A percentile compares a stretch with the other conserved stretches of the same genome.
These are phyloP conservation scores for Nycticorax nycticorax DNA, from an alignment of 2,113 vertebrate species.

Conservation along the genomic window DNA sequence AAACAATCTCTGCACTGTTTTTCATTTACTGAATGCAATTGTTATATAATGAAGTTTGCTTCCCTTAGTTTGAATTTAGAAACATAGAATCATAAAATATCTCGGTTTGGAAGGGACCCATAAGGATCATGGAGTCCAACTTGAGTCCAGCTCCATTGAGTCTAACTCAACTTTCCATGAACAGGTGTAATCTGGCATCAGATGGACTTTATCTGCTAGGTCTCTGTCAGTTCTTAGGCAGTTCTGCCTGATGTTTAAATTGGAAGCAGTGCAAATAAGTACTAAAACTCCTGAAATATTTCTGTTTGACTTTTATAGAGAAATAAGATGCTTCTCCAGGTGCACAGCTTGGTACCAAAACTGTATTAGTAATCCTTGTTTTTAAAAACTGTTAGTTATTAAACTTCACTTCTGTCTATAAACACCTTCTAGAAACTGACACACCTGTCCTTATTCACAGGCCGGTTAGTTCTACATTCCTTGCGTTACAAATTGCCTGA, in stretches of 20 bases:
- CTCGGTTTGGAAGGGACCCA: neutral
- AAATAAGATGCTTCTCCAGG: neutral
- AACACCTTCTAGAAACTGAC: neutral
- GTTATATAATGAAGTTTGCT: neutral
- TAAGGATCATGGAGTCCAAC: neutral
- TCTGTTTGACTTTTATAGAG: neutral
- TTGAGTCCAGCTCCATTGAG: rapidly evolving
- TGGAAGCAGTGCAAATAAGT: neutral
- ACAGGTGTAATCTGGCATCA: neutral
- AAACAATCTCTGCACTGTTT: neutral
- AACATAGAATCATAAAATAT: neutral
- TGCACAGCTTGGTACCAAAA: neutral
- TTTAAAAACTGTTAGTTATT: neutral
- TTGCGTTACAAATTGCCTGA: neutral
- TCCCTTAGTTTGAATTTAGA: neutral
- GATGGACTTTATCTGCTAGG: neutral
- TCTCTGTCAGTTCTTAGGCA: neutral
- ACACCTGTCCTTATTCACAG: neutral
- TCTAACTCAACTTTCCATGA: neutral
- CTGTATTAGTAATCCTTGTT: neutral
- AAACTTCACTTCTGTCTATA: neutral
- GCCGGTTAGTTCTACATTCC: neutral
- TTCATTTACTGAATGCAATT: neutral
- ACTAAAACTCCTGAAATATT: neutral
- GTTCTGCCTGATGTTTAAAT: neutral